Evolutionary conservation across 1,140 invertebrate species (phyloP), one percentile per base, ranked within the genome.

Genomic region (Brachionus koreanus): DNA sequence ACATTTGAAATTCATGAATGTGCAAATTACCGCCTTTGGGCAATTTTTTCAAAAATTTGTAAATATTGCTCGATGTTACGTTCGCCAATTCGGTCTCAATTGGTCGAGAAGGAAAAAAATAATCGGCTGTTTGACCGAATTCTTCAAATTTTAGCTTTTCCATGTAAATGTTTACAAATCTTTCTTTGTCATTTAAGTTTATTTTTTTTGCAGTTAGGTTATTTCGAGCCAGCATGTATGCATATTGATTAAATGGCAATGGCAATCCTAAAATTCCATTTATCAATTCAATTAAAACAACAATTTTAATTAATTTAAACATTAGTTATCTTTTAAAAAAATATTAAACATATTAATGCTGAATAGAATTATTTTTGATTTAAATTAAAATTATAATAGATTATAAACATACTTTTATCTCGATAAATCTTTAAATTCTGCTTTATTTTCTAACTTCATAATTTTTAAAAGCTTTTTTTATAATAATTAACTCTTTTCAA

Each of bases 1-100:
- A 49, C 57, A 69, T 46, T 69, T 67, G 79, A 67, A 67, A 65
- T 52, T 82, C 79, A 16, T 65, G 65, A 35, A 69, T 67, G 29
- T 82, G 61, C 19, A 82, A 69, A 82, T 82, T 82, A 7, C 61
- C 79, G n/a, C 79, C 79, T 82, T 82, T 82, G 12, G 79, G 79
- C 49, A 82, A 43, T 49, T 67, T 29, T 13, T 12, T 6, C 6
- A 82, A 23, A 29, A 82, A 43, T 69, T 82, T 65, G 42, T 82
- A 82, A 42, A 82, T 25, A 29, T 43, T 16, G 25, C 57, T 65
- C 13, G 29, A 39, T 10, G 61, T 82, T 19, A 82, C 25, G n/a
- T 67, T 65, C 5, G 23, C 10, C 19, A 69, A 12, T 65, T 65
- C 65, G 3, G 39, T 43, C 43, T 82, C 79, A n/a, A 82, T 69